Base-by-base conservation (phyloP, 2,113 vertebrate genomes). In the Crotophaga sulcirostris region DNA sequence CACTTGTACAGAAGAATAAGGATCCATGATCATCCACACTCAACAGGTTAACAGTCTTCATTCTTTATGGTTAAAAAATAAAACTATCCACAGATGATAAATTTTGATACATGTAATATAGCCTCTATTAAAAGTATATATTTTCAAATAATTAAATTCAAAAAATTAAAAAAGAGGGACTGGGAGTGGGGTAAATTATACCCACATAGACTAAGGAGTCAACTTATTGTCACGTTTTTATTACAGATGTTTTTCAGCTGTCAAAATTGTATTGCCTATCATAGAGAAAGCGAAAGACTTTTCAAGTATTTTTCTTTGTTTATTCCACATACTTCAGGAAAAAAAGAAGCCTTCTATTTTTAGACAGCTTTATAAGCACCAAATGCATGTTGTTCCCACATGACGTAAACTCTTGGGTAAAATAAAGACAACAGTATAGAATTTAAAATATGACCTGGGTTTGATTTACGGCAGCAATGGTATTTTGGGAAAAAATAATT, bases 131-230 rank as follows among this genome's bases (percentile, higher is more conserved):
- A 84, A 93, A 74, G 42, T 8, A 60, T 6, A 2, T 24, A 56
- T 59, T 63, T 60, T 55, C 52, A 81, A 29, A 72, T 58, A 33
- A 42, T 38, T n/a, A n/a, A n/a, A n/a, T 60, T 55, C 52, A 81
- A 29, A 72, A 54, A 33, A 42, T 38, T 60, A 28, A 36, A 45
- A 38, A 58, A 66, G 11, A n/a, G 9, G 24, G n/a, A 21, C 6
- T 59, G 10, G 5, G 44, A 21, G 10, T 15, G 17, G 21, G n/a
- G 51, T n/a, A 90, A 81, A 36, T 0, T 0, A 59, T 20, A 81
- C 13, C 12, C 17, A 21, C 6, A 66, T 40, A 83, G 24, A 78
- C 3, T 0, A 2, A 55, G 8, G 16, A 45, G n/a, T 40, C 45
- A 16, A 26, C 31, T 83, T 70, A 59, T 21, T 76, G 31, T 56